Evolutionary conservation across 2,797 vertebrate species (phyloP).

Genomic region (Parauchenoglanis punctatus): DNA sequence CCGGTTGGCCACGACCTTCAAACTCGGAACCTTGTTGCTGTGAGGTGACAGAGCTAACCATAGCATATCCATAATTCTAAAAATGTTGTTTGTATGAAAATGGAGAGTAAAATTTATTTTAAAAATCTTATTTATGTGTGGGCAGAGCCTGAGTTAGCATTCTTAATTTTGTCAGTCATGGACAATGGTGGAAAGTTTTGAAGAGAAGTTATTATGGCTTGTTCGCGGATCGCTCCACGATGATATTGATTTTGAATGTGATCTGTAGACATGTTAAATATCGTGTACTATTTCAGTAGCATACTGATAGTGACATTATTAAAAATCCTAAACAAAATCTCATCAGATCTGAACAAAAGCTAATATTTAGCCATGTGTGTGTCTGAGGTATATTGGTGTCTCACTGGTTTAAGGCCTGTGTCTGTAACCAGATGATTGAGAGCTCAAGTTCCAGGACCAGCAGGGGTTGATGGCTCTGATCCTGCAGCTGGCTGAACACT

Average conservation of each 20-base stretch:
- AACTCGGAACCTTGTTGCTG: too few species aligned
- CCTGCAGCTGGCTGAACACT: slow-evolving; percentile 15
- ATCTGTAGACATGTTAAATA: not conserved
- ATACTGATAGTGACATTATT: not conserved
- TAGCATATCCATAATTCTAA: not conserved
- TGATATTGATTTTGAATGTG: not conserved
- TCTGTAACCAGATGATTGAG: not conserved
- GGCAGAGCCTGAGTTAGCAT: not conserved
- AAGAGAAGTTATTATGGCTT: not conserved
- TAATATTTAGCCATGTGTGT: not conserved
- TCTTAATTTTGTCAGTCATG: not conserved
- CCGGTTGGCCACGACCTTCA: too few species aligned
- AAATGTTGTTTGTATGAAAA: too few species aligned
- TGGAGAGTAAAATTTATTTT: not conserved
- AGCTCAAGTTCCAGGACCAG: slow-evolving; percentile 3
- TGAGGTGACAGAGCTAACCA: too few species aligned
- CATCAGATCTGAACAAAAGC: not conserved
- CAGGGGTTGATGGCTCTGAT: not conserved
- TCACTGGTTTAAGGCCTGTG: not conserved
- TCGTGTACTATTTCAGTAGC: not conserved
- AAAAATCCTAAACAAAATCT: not conserved
- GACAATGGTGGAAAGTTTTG: not conserved
- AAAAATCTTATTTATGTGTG: not conserved
- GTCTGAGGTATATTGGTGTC: not conserved
- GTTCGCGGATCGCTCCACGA: not conserved